Conservation (phyloP, 2,888 invertebrate species). For the Calliphora vomitoria region DNA sequence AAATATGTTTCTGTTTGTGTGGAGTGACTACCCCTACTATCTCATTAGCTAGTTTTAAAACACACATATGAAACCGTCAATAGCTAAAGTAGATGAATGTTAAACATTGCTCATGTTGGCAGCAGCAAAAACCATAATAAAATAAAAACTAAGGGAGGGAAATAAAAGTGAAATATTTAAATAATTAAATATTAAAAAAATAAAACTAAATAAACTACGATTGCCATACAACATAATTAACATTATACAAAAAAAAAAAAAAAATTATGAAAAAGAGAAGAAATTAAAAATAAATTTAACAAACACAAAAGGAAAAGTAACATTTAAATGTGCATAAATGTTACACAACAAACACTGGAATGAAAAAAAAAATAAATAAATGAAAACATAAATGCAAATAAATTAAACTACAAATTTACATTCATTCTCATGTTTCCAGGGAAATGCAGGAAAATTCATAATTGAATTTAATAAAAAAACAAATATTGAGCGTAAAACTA, state of each 20-base stretch:
- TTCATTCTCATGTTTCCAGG: conserved; percentile 34
- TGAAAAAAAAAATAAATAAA: neutral
- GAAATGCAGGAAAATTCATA: conserved; percentile 44
- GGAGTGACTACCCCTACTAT: conserved; percentile 36
- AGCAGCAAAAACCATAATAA: conserved; percentile 16
- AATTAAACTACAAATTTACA: conserved; percentile 37
- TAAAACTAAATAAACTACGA: conserved; percentile 11
- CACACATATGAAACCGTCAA: conserved; percentile 43
- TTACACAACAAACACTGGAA: conserved; percentile 15
- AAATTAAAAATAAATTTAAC: conserved; percentile 5
- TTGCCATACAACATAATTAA: conserved; percentile 39
- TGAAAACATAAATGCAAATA: neutral
- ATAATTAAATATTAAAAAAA: conserved; percentile 11
- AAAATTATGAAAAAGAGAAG: neutral
- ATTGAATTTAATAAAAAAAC: conserved; percentile 54
- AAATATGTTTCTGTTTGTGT: neutral
- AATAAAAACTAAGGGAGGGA: conserved; percentile 31
- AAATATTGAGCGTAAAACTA: conserved; percentile 39
- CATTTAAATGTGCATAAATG: conserved; percentile 43
- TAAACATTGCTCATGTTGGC: conserved; percentile 56
- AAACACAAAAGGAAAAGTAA: conserved; percentile 21
- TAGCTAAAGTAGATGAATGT: conserved; percentile 58
- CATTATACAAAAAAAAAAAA: conserved; percentile 27
- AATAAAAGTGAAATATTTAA: conserved; percentile 24
- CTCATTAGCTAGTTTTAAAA: conserved; percentile 7